Evolutionary conservation across 2,888 invertebrate species (phyloP).

Genomic region (Apodemia zela): DNA sequence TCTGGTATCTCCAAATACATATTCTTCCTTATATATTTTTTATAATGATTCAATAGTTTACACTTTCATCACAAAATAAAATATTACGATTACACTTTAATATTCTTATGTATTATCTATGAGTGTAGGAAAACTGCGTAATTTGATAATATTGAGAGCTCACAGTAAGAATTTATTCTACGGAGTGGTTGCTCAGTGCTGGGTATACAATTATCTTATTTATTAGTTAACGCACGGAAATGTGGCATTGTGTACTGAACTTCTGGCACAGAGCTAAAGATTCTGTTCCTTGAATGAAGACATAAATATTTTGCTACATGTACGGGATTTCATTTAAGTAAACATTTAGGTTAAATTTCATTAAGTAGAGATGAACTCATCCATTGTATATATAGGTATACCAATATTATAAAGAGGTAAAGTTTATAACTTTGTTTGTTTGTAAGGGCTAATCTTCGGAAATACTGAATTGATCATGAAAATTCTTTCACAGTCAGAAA

Average conservation of each 20-base stretch:
- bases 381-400: too few relatives aligned
- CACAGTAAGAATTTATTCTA: not conserved
- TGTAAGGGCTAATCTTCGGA: too few relatives aligned
- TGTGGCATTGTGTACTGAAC: conserved; percentile 27
- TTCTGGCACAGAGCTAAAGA: not conserved
- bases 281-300: not conserved
- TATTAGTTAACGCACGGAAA: conserved; percentile 32
- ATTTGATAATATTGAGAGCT: not conserved
- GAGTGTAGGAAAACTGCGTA: not conserved
- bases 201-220: conserved; percentile 37
- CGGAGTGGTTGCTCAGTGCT: conserved; percentile 29
- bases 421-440: too few relatives aligned
- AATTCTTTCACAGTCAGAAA: too few relatives aligned
- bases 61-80: not conserved
- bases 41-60: not conserved
- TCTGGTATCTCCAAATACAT: conserved; percentile 49
- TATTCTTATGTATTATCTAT: conserved; percentile 7
- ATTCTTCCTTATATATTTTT: conserved; percentile 17
- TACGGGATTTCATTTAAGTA: too few relatives aligned
- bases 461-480: too few relatives aligned
- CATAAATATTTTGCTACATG: not conserved
- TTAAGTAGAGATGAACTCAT: too few relatives aligned
- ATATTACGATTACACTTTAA: not conserved
- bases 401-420: too few relatives aligned
- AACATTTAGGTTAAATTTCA: too few relatives aligned